A percentile compares a stretch with the other conserved stretches of the same genome.
Evolutionary conservation across 2,113 vertebrate genomes (phyloP).

Genomic region (Cavia porcellus): DNA sequence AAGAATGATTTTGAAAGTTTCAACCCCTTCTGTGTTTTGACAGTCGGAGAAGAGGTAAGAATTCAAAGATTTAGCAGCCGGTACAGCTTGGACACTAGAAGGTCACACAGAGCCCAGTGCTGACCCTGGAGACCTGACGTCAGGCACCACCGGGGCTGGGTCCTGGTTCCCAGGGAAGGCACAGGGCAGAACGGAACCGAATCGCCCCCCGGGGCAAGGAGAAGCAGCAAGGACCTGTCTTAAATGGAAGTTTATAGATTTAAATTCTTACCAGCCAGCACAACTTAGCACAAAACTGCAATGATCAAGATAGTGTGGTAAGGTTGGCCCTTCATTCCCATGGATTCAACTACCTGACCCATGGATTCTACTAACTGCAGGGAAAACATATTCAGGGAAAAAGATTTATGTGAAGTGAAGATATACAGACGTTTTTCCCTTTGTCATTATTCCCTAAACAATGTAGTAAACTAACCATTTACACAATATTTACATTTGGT

Average conservation of each 20-base stretch:
- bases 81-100: neutral
- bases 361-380: too few relatives aligned
- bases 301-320: neutral
- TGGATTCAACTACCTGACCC: neutral
- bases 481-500: neutral
- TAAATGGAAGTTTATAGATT: neutral
- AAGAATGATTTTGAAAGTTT: neutral
- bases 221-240: neutral
- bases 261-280: neutral
- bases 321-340: neutral
- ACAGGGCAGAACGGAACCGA: neutral
- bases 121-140: neutral
- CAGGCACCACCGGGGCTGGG: neutral
- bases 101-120: neutral
- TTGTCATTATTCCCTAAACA: neutral
- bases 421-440: neutral
- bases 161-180: neutral
- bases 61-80: neutral
- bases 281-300: neutral
- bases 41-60: neutral
- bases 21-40: neutral
- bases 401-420: neutral
- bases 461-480: neutral
- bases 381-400: neutral
- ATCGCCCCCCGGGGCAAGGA: neutral